Evolutionary conservation across 2,888 invertebrate species (phyloP), one percentile per base, ranked within the genome.

Genomic region (Euzophera pinguis): DNA sequence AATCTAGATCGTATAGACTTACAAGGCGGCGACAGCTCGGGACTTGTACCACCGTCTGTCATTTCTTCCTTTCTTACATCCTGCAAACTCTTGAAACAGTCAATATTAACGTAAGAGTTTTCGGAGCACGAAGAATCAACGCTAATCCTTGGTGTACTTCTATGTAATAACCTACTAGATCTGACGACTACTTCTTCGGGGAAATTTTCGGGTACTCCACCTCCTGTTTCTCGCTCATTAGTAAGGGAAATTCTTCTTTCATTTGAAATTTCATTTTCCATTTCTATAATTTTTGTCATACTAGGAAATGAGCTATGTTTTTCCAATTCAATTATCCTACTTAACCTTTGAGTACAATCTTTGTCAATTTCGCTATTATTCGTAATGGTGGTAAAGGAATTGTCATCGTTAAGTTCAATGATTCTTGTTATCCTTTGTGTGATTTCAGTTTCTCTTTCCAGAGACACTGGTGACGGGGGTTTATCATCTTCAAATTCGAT

Each of bases 71-170:
- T 88, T 77, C 77, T 89, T 69, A 84, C 86, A 83, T 90, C 90
- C 86, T 80, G 86, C 77, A 85, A 89, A 87, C 89, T 88, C 85
- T 87, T 89, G 60, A 90, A 75, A 72, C 84, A 78, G 63, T 91
- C 91, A 71, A 91, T 88, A 76, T 91, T 91, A 65, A 90, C 90
- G 72, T 91, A 91, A 82, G 89, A 90, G 84, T 90, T 90, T 82
- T 91, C 90, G 83, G 91, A 90, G 88, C 90, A 87, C 61, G 88
- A 89, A 76, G 90, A 90, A 77, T 91, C 91, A 63, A 90, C 76
- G 77, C 90, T 91, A 75, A 90, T 85, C 67, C 90, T 84, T 73
- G 87, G 85, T 56, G 83, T 79, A 75, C 73, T 82, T 76, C 84
- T 81, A 65, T 84, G 80, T 60, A 79, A 63, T 63, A 78, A 71